These are phyloP conservation scores for Aphis gossypii DNA, from an alignment of 1,140 invertebrate genomes.

Conservation along the genomic window DNA sequence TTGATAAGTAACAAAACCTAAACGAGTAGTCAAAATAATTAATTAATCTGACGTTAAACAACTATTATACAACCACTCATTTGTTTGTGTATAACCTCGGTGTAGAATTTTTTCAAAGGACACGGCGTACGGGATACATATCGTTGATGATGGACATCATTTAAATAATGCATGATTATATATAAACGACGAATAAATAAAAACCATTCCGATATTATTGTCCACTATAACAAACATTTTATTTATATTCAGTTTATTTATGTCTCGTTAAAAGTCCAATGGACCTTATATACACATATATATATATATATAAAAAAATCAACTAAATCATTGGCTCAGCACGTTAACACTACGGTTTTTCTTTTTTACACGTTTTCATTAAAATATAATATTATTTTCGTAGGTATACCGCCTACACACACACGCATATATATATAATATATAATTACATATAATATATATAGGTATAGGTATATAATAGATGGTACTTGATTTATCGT, in stretches of 20 bases:
- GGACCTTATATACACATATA: background rate
- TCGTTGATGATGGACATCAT: background rate
- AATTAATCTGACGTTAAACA: too few relatives aligned
- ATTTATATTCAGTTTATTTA: constrained; percentile 25
- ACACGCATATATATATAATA: background rate
- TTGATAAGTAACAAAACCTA: too few relatives aligned
- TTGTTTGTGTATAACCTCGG: too few relatives aligned
- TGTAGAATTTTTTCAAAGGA: background rate
- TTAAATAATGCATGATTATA: too few relatives aligned
- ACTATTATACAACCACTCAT: too few relatives aligned
- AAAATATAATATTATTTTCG: constrained; percentile 7
- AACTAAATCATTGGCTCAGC: constrained; percentile 54
- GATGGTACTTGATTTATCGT: background rate
- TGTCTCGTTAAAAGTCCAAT: background rate
- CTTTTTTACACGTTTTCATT: constrained; percentile 37
- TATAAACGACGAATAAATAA: background rate
- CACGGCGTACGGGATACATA: background rate
- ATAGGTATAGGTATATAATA: background rate
- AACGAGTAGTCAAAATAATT: too few relatives aligned
- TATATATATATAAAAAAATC: constrained; percentile 52
- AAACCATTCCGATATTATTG: background rate
- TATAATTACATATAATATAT: background rate
- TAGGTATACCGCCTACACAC: background rate
- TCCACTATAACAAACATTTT: constrained; percentile 42
- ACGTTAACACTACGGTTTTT: constrained; percentile 37